Conservation (phyloP, 92 coral and sea anemone genomes). For the Chrysogorgia sp. region DNA sequence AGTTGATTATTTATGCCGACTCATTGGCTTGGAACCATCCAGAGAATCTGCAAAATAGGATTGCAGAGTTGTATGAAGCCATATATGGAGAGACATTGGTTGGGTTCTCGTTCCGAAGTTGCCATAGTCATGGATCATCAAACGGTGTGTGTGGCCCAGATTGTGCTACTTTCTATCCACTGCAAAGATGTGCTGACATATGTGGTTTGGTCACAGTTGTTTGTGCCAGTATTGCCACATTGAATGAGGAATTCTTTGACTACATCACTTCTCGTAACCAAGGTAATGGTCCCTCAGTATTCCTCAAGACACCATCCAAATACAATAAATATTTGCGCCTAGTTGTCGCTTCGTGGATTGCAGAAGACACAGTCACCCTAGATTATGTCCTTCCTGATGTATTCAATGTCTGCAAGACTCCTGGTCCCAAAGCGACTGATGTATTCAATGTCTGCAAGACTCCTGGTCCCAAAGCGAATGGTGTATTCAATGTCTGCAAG, state of each 20-base stretch:
- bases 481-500: no score
- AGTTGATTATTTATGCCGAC: no score
- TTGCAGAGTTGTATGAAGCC: no score
- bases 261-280: not conserved
- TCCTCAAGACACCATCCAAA: slow-evolving; percentile 38
- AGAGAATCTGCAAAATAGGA: no score
- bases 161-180: slow-evolving; percentile 24
- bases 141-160: not conserved
- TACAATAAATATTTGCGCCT: slow-evolving; percentile 36
- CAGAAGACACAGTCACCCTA: slow-evolving; percentile 20
- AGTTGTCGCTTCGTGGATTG: slow-evolving; percentile 38
- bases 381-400: no score
- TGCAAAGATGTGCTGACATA: slow-evolving; percentile 30
- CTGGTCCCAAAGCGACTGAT: no score
- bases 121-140: no score
- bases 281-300: not conserved
- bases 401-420: no score
- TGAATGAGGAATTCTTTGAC: not conserved
- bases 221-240: slow-evolving; percentile 8
- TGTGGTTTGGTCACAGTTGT: slow-evolving; percentile 41
- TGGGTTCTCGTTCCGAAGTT: no score
- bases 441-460: no score
- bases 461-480: no score
- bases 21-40: slow-evolving; percentile 51
- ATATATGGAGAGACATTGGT: no score